Conservation (phyloP, 2,888 invertebrate species). For the Stenichneumon culpator region DNA sequence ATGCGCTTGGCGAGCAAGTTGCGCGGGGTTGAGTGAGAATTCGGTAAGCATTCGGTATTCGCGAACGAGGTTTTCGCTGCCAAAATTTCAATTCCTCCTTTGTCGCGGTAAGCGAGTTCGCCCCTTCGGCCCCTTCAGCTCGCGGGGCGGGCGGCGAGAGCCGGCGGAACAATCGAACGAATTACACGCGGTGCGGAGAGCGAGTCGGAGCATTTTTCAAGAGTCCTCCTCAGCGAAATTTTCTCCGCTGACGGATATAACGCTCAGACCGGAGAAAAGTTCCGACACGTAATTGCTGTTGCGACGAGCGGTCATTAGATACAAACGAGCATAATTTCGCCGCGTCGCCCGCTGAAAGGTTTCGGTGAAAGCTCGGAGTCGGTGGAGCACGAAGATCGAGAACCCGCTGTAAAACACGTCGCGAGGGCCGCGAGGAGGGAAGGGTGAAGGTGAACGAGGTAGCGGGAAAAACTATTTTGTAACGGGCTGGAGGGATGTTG, state of each 20-base stretch:
- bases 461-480: slow-evolving; percentile 48
- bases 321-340: slow-evolving; percentile 11
- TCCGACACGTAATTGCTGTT: background rate
- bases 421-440: background rate
- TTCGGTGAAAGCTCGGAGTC: background rate
- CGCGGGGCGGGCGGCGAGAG: background rate
- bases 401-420: slow-evolving; percentile 13
- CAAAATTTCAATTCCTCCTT: slow-evolving; percentile 50
- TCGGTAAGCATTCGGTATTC: slow-evolving; percentile 1
- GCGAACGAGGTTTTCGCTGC: slow-evolving; percentile 35
- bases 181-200: slow-evolving; percentile 8
- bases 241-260: background rate
- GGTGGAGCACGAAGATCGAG: background rate
- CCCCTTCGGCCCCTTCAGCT: background rate
- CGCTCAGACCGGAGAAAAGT: background rate
- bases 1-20: slow-evolving; percentile 8
- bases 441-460: slow-evolving; percentile 1
- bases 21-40: background rate
- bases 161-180: slow-evolving; percentile 29
- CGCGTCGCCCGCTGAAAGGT: background rate
- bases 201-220: background rate
- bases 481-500: slow-evolving; percentile 27
- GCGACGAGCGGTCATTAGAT: background rate
- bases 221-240: background rate
- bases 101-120: slow-evolving; percentile 35